A percentile compares a stretch with the other conserved stretches of the same genome.
phyloP scores from a whole-genome alignment of 2,888 invertebrate genomes.

The Tenthredo amoena region DNA sequence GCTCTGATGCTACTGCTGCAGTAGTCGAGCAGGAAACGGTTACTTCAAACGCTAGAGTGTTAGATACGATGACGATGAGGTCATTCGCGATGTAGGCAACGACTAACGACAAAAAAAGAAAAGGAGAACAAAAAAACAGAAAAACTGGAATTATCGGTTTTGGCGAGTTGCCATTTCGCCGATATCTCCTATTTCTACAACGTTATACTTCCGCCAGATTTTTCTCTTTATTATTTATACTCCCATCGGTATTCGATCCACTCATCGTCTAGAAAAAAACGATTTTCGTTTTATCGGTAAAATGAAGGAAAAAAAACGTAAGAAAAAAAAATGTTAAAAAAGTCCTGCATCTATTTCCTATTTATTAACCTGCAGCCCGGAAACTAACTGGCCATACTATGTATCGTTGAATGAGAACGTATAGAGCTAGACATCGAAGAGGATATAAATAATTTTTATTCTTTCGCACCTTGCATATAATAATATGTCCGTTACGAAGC shows the following conservation, averaged over 20 bases:
- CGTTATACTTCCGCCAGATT: slow-evolving; percentile 25
- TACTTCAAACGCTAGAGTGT: background rate
- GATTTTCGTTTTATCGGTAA: background rate
- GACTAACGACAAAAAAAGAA: background rate
- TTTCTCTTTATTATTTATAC: slow-evolving; percentile 7
- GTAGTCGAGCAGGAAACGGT: slow-evolving; percentile 8
- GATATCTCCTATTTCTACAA: slow-evolving; percentile 23
- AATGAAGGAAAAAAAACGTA: background rate
- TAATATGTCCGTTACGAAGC: background rate
- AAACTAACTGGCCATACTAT: background rate
- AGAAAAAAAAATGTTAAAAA: background rate
- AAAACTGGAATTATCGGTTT: slow-evolving; percentile 43
- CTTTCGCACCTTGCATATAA: background rate
- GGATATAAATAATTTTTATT: background rate
- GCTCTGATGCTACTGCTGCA: background rate
- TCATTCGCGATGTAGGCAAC: slow-evolving; percentile 10
- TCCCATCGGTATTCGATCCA: slow-evolving; percentile 27
- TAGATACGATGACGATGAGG: slow-evolving; percentile 33
- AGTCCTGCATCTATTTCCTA: background rate
- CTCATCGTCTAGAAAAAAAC: background rate
- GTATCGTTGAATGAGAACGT: background rate
- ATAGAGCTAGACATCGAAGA: background rate
- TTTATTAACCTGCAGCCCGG: background rate
- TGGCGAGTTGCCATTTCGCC: slow-evolving; percentile 41
- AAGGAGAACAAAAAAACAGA: background rate